These are phyloP conservation scores for Heteractis magnifica DNA, from an alignment of 92 coral and sea anemone species.

Conservation along the genomic window DNA sequence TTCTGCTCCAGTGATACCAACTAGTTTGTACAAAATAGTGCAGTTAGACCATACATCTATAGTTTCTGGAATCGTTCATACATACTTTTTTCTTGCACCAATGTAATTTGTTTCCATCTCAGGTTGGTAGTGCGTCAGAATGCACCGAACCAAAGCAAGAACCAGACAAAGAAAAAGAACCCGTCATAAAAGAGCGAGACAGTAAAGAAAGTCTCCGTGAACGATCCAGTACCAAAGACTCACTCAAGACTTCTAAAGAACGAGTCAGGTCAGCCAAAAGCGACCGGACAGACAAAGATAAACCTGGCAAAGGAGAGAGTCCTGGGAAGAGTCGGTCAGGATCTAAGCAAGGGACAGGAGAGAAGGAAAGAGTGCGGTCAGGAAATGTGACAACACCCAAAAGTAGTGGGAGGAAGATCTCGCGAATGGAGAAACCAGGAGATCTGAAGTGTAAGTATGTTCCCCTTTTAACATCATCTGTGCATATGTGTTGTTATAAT, in stretches of 20 bases:
- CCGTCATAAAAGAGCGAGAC: constrained; percentile 51
- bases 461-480: not conserved
- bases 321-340: constrained; percentile 60
- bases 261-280: constrained; percentile 70
- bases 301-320: constrained; percentile 54
- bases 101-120: not conserved
- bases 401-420: constrained; percentile 67
- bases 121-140: not conserved
- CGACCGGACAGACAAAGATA: constrained; percentile 67
- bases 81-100: too few species aligned
- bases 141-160: constrained; percentile 41
- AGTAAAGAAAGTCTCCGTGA: constrained; percentile 63
- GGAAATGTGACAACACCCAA: constrained; percentile 42
- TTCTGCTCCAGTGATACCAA: too few species aligned
- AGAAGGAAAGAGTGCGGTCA: constrained; percentile 68
- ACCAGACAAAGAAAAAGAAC: constrained; percentile 50
- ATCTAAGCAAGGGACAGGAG: constrained; percentile 57
- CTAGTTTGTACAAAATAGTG: too few species aligned
- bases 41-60: too few species aligned
- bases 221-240: constrained; percentile 43
- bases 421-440: constrained; percentile 73
- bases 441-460: constrained; percentile 57
- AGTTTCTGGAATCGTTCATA: too few species aligned
- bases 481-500: not conserved
- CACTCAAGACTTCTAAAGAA: constrained; percentile 59